A percentile compares a stretch with the other conserved stretches of the same genome.
Conservation (phyloP, 2,113 vertebrate genomes). For the Leptosomus discolor region DNA sequence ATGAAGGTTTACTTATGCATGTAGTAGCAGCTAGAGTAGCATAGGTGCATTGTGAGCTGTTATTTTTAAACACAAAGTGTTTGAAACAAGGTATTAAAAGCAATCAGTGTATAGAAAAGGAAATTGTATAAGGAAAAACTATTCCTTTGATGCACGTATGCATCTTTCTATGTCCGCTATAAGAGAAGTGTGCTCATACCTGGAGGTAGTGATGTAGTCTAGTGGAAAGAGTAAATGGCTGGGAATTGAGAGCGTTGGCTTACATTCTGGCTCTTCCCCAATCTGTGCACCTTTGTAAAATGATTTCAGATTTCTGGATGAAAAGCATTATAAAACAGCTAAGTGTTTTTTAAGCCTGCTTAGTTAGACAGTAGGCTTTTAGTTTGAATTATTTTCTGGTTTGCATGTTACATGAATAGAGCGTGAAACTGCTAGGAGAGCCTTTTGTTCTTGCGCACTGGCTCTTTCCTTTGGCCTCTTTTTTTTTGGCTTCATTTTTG, state of each 20-base stretch:
- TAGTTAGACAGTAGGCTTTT: neutral
- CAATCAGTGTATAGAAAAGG: neutral
- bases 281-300: neutral
- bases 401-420: neutral
- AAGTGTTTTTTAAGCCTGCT: neutral
- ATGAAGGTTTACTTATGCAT: neutral
- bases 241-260: neutral
- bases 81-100: slow-evolving; percentile 5
- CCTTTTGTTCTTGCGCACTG: neutral
- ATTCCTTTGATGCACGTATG: neutral
- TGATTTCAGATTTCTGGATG: neutral
- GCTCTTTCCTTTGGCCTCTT: neutral
- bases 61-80: neutral
- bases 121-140: neutral
- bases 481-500: neutral
- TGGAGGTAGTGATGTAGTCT: neutral
- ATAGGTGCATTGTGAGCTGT: neutral
- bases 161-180: neutral
- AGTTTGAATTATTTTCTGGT: neutral
- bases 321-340: neutral
- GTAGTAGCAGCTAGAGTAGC: neutral
- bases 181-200: neutral
- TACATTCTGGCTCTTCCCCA: neutral
- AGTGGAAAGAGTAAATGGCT: neutral
- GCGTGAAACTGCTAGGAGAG: neutral